These are phyloP conservation scores for Alaudala cheleensis DNA, from an alignment of 2,113 vertebrate species.

Conservation along the genomic window DNA sequence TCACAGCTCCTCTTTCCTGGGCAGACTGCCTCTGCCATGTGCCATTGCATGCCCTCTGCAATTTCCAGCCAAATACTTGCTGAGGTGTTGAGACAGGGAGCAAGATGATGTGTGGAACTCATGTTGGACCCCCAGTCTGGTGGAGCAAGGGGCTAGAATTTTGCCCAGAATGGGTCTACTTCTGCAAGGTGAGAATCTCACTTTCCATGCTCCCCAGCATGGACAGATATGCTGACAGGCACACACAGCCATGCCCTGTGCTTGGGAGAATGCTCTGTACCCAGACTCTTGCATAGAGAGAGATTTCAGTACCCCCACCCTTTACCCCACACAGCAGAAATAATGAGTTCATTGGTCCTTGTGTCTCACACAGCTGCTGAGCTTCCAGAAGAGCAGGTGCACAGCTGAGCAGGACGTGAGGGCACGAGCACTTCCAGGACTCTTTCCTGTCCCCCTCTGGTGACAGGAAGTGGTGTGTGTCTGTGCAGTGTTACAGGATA, in stretches of 20 bases:
- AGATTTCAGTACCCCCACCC: neutral
- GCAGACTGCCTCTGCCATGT: neutral
- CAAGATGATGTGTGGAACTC: neutral
- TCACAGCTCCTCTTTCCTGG: neutral
- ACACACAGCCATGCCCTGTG: neutral
- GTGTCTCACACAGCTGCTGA: neutral
- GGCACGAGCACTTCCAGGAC: neutral
- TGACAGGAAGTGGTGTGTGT: neutral
- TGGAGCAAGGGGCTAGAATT: neutral
- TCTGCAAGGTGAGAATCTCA: neutral
- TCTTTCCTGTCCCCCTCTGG: neutral
- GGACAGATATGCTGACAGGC: neutral
- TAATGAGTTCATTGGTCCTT: rapidly evolving
- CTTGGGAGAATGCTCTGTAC: neutral
- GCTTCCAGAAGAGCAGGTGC: neutral
- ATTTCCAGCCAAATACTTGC: neutral
- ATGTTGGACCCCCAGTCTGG: rapidly evolving
- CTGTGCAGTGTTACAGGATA: neutral
- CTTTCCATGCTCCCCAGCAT: rapidly evolving
- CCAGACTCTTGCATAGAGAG: neutral
- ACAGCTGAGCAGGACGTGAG: neutral
- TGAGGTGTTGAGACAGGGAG: neutral
- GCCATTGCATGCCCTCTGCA: neutral
- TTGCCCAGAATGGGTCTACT: neutral
- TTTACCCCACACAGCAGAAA: neutral